These are phyloP conservation scores for Agrypnus murinus DNA, from an alignment of 2,888 invertebrate genomes.

Conservation along the genomic window DNA sequence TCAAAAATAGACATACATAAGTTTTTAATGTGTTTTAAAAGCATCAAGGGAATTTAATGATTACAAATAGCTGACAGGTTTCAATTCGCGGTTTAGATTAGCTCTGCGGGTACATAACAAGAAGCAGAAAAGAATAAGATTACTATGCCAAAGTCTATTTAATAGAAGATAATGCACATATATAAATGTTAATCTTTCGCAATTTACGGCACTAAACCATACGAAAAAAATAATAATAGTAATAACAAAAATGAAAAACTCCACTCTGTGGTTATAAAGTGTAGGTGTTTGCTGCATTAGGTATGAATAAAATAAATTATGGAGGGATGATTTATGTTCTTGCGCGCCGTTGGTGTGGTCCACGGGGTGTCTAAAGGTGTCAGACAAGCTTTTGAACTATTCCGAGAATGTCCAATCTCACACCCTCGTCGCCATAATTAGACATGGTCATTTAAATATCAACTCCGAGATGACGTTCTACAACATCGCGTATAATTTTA, in stretches of 20 bases:
- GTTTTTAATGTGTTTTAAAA: slow-evolving; percentile 2
- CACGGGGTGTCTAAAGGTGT: slow-evolving; percentile 52
- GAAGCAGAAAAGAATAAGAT: slow-evolving; percentile 35
- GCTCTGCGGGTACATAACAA: slow-evolving; percentile 35
- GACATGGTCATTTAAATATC: slow-evolving; percentile 53
- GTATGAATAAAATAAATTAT: slow-evolving; percentile 54
- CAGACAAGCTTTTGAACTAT: slow-evolving; percentile 53
- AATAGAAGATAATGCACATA: slow-evolving; percentile 47
- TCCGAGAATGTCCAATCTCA: slow-evolving; percentile 54
- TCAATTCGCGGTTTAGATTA: slow-evolving; percentile 45
- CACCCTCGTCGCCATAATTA: slow-evolving; percentile 53
- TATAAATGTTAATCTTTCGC: slow-evolving; percentile 48
- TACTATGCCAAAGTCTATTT: slow-evolving; percentile 45
- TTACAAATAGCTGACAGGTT: slow-evolving; percentile 40
- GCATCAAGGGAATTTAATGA: slow-evolving; percentile 21
- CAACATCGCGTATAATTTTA: too few species aligned
- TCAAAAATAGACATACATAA: slow-evolving; percentile 26
- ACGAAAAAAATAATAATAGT: slow-evolving; percentile 32
- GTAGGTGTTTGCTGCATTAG: slow-evolving; percentile 53
- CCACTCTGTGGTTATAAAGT: slow-evolving; percentile 34
- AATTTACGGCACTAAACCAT: slow-evolving; percentile 48
- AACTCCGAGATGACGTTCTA: slow-evolving; percentile 33
- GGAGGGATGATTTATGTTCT: slow-evolving; percentile 53
- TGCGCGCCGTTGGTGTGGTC: slow-evolving; percentile 48
- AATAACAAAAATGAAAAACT: neutral